phyloP scores from a whole-genome alignment of 37 sponge, comb jelly and placozoan genomes.

The Haliclona indistincta region DNA sequence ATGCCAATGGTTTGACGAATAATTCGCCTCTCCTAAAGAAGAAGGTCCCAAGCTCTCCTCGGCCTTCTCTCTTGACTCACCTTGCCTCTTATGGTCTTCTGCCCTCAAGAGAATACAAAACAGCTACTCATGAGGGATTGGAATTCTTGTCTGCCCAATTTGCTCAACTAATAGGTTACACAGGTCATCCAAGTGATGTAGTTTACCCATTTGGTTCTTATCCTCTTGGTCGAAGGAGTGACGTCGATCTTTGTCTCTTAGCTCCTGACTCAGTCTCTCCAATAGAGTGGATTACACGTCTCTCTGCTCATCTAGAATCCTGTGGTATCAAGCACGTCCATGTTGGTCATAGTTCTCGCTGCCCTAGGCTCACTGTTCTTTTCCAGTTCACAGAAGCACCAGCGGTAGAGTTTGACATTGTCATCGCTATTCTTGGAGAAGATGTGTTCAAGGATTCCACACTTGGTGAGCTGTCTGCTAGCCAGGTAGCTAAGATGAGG shows the following conservation, averaged over 20 bases:
- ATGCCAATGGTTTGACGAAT: slow-evolving; percentile 38
- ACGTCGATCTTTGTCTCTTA: slow-evolving; percentile 80
- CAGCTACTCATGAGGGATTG: slow-evolving; percentile 59
- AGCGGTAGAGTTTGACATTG: slow-evolving; percentile 67
- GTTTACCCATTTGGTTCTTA: slow-evolving; percentile 72
- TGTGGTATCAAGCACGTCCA: slow-evolving; percentile 69
- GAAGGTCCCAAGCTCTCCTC: slow-evolving; percentile 6
- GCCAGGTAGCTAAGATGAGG: not conserved
- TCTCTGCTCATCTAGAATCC: slow-evolving; percentile 32
- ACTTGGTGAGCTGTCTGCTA: slow-evolving; percentile 1
- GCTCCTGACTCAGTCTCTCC: slow-evolving; percentile 48
- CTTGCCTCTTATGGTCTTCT: slow-evolving; percentile 40
- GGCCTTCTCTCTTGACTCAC: not conserved
- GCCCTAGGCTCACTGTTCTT: slow-evolving; percentile 73
- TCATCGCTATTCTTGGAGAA: slow-evolving; percentile 51
- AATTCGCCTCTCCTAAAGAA: slow-evolving; percentile 2
- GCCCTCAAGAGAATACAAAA: slow-evolving; percentile 24
- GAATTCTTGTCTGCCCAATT: slow-evolving; percentile 61
- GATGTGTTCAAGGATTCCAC: slow-evolving; percentile 14
- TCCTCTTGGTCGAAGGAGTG: slow-evolving; percentile 62
- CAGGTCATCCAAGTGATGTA: slow-evolving; percentile 56
- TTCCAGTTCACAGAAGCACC: slow-evolving; percentile 39
- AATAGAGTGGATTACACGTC: slow-evolving; percentile 49
- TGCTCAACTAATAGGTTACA: slow-evolving; percentile 33
- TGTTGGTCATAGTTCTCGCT: slow-evolving; percentile 67